These are phyloP conservation scores for Gnatocerus cornutus DNA, from an alignment of 2,888 invertebrate species.

Conservation along the genomic window DNA sequence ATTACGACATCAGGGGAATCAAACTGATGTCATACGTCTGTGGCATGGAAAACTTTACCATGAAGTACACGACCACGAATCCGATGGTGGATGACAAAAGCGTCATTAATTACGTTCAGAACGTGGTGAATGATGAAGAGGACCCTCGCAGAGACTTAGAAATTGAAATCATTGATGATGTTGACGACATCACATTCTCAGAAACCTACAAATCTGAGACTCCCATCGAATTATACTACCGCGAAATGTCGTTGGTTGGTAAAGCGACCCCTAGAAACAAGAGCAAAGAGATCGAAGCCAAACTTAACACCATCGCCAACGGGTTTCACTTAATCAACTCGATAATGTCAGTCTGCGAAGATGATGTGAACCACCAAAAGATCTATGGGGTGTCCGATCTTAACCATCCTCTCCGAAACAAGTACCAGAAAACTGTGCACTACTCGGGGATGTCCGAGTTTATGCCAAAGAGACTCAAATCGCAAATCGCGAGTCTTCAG, in stretches of 20 bases:
- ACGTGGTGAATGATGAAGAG: slow-evolving; percentile 57
- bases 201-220: slow-evolving; percentile 43
- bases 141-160: slow-evolving; percentile 53
- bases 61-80: slow-evolving; percentile 52
- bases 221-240: slow-evolving; percentile 50
- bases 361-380: slow-evolving; percentile 50
- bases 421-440: slow-evolving; percentile 9
- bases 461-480: slow-evolving; percentile 38
- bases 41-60: slow-evolving; percentile 56
- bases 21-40: slow-evolving; percentile 58
- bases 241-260: slow-evolving; percentile 50
- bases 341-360: slow-evolving; percentile 59
- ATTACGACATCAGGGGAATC: slow-evolving; percentile 62
- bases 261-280: slow-evolving; percentile 50
- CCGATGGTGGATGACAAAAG: slow-evolving; percentile 10
- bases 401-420: slow-evolving; percentile 9
- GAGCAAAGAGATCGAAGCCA: slow-evolving; percentile 53
- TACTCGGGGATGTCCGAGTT: slow-evolving; percentile 29
- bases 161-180: slow-evolving; percentile 49
- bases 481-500: slow-evolving; percentile 43
- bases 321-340: slow-evolving; percentile 62
- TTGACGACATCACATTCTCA: slow-evolving; percentile 49
- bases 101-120: slow-evolving; percentile 56
- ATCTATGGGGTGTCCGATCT: slow-evolving; percentile 32
- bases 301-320: slow-evolving; percentile 59